These are phyloP conservation scores for Eilema caniola DNA, from an alignment of 2,888 invertebrate genomes.

Conservation along the genomic window DNA sequence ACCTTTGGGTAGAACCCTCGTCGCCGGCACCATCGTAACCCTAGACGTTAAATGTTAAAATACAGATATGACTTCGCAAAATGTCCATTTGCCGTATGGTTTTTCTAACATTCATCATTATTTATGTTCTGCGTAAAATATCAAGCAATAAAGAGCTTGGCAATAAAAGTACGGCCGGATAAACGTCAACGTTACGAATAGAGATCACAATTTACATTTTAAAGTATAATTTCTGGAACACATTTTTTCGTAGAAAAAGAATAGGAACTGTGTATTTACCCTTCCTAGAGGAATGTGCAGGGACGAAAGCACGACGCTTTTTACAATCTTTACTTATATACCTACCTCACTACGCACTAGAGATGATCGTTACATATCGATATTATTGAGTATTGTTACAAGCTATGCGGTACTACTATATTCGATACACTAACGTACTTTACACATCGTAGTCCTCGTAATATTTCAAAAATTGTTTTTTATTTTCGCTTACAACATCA, in stretches of 20 bases:
- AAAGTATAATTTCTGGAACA: neutral
- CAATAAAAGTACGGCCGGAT: conserved; percentile 30
- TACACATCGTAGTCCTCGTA: too few species aligned
- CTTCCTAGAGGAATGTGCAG: neutral
- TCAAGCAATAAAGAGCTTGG: conserved; percentile 32
- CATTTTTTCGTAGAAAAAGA: neutral
- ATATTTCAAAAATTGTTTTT: too few species aligned
- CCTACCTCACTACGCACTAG: neutral
- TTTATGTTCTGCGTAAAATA: conserved; percentile 32
- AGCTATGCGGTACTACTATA: too few species aligned
- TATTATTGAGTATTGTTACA: too few species aligned
- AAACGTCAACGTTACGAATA: conserved; percentile 14
- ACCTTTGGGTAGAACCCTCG: neutral
- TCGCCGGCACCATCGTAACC: neutral
- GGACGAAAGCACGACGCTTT: neutral
- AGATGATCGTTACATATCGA: neutral
- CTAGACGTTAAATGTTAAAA: conserved; percentile 6
- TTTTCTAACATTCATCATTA: conserved; percentile 30
- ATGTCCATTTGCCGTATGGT: conserved; percentile 18
- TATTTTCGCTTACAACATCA: too few species aligned
- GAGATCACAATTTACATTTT: neutral
- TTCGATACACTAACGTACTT: too few species aligned
- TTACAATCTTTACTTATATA: neutral
- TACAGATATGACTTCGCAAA: conserved; percentile 15
- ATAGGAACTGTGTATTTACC: neutral